These are phyloP conservation scores for Micronisus gabar DNA, from an alignment of 2,113 vertebrate species.

Conservation along the genomic window DNA sequence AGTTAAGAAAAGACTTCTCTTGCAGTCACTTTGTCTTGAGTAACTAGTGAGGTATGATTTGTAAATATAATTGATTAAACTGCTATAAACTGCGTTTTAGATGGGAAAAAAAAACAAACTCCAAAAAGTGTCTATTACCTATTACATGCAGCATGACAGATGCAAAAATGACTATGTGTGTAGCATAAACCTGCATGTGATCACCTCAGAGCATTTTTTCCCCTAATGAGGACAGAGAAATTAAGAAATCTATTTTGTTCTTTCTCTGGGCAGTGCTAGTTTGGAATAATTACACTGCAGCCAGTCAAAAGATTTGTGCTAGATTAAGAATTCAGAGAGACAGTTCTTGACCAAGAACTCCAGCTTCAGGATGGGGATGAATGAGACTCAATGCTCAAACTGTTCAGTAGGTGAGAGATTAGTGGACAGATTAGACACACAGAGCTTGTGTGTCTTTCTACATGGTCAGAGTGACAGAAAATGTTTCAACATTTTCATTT, in stretches of 20 bases:
- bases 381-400: background rate
- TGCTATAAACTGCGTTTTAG: background rate
- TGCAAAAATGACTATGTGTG: background rate
- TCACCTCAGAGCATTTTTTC: background rate
- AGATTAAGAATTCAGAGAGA: background rate
- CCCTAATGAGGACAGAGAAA: background rate
- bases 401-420: background rate
- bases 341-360: background rate
- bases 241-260: background rate
- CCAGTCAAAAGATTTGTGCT: background rate
- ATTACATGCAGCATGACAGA: background rate
- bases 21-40: background rate
- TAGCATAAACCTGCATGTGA: background rate
- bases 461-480: background rate
- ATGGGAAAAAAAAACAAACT: background rate
- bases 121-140: background rate
- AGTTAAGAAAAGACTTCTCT: background rate
- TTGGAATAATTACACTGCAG: background rate
- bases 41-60: background rate
- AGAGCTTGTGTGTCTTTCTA: background rate
- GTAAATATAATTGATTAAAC: background rate
- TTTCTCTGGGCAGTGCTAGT: background rate
- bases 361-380: background rate
- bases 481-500: background rate
- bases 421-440: background rate